Evolutionary conservation across 2,797 vertebrate genomes (phyloP), one percentile per base, ranked within the genome.

Genomic region (Coccyzus lansbergi): DNA sequence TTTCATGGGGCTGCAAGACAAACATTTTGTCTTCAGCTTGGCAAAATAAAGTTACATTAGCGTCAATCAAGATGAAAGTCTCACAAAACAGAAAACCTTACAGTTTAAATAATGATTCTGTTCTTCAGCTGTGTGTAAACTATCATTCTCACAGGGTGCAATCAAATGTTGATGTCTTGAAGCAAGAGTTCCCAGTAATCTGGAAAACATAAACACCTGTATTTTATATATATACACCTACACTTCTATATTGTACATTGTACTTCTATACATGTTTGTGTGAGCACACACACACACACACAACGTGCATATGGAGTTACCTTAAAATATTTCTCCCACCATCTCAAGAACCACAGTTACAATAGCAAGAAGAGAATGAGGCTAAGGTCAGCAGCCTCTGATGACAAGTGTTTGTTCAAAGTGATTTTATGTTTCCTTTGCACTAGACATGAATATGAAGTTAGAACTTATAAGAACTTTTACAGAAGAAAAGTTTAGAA

Each of bases 1-100:
- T 86, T 70, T 75, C 86, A 96, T 24, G 38, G 93, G 92, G 42
- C 83, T 90, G 53, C 65, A 94, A 94, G 93, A 84, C 88, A 93
- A 92, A 92, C 70, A 90, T 63, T 89, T 96, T 90, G 52, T 83
- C 87, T 91, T 86, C 83, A 76, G 24, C 84, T 93, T 84, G 88
- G 90, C 64, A 92, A 82, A 80, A 88, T 49, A 90, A 94, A 92
- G 78, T 71, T 92, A 85, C 44, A 62, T 92, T 88, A 87, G 90
- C 2, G 38, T 93, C 89, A 82, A 87, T 91, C 89, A 90, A 92
- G 78, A 94, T 53, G n/a, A 93, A 96, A 90, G 68, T 12, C 15
- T 53, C 0, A 1, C 2, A 21, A 90, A 94, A 10, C 40, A 77
- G 72, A 91, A 56, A 60, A 72, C 77, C 63, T 88, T 64, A 63